These are phyloP conservation scores for Sphecodes monilicornis DNA, from an alignment of 2,888 invertebrate genomes.

Conservation along the genomic window DNA sequence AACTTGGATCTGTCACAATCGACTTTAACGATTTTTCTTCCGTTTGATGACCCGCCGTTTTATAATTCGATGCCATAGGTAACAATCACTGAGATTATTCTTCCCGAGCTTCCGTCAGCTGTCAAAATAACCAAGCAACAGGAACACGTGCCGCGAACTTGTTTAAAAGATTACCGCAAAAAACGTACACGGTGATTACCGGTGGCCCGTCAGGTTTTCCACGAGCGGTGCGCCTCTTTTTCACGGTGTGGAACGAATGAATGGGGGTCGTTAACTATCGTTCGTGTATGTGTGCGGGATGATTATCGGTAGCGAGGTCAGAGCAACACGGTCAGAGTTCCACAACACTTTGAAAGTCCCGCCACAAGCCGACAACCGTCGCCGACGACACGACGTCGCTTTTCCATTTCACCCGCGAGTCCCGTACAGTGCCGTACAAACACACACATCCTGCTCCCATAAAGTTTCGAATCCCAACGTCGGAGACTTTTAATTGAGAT, in stretches of 20 bases:
- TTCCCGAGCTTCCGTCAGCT: not conserved
- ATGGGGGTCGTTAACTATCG: not conserved
- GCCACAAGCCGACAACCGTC: not conserved
- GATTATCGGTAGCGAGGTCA: conserved; percentile 3
- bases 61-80: too few relatives aligned
- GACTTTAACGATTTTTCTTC: too few relatives aligned
- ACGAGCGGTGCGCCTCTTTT: not conserved
- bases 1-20: not conserved
- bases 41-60: not conserved
- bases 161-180: not conserved
- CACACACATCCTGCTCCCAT: not conserved
- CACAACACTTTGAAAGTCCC: not conserved
- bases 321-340: not conserved
- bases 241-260: not conserved
- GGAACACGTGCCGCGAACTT: not conserved
- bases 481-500: conserved; percentile 12
- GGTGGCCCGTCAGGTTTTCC: not conserved
- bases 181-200: not conserved
- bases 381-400: not conserved
- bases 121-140: not conserved
- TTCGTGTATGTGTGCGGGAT: not conserved
- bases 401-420: not conserved
- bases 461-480: not conserved
- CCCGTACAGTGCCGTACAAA: too few relatives aligned
- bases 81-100: not conserved